Evolutionary conservation across 1,140 invertebrate genomes (phyloP).

Genomic region (Hestina assimilis): DNA sequence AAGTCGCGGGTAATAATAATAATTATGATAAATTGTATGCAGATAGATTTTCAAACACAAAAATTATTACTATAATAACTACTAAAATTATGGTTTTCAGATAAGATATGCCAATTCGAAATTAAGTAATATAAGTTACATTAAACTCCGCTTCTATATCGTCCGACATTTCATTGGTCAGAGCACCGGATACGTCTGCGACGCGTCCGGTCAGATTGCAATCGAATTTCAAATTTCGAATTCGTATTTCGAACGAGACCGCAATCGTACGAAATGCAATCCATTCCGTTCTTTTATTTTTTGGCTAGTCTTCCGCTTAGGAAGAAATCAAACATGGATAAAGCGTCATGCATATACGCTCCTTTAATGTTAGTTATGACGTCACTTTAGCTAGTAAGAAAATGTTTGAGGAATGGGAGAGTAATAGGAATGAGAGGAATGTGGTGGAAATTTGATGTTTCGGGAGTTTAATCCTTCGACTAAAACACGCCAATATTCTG

Average conservation of each 20-base stretch:
- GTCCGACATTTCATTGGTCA: constrained; percentile 13
- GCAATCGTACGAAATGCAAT: constrained; percentile 20
- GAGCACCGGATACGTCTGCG: constrained; percentile 20
- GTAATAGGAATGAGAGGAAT: no score
- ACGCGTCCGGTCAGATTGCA: constrained; percentile 23
- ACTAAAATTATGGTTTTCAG: no score
- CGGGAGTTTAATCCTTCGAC: no score
- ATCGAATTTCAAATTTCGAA: constrained; percentile 29
- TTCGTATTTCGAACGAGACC: constrained; percentile 20
- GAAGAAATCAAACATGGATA: constrained; percentile 8
- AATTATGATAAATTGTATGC: no score
- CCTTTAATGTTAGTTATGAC: not conserved
- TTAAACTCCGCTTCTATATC: not conserved
- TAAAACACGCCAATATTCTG: no score
- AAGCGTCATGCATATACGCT: constrained; percentile 8
- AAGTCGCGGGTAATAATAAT: no score
- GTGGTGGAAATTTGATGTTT: no score
- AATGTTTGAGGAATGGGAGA: no score
- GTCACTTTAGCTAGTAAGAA: no score
- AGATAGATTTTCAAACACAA: no score
- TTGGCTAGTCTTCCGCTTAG: not conserved
- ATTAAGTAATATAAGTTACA: not conserved
- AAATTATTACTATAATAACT: not conserved
- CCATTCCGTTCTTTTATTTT: constrained; percentile 17
- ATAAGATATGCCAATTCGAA: not conserved